Conservation (phyloP, 2,113 vertebrate genomes). For the Pitta sordida region DNA sequence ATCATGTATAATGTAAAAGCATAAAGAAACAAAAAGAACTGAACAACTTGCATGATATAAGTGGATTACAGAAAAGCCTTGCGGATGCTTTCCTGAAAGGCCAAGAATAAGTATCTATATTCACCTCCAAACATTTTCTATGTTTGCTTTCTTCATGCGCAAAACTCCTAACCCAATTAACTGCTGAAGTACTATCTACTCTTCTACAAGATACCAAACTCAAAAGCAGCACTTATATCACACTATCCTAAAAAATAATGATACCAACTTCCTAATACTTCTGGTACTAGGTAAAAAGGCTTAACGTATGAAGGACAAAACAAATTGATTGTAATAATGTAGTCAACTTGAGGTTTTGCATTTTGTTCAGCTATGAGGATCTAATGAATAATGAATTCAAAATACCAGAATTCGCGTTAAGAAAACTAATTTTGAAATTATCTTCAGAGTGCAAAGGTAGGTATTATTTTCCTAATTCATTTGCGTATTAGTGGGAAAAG, state of each 20-base stretch:
- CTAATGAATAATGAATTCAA: not conserved
- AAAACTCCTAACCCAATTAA: not conserved
- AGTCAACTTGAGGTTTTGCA: not conserved
- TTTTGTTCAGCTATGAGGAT: not conserved
- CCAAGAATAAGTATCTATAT: not conserved
- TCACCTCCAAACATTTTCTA: not conserved
- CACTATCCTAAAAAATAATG: not conserved
- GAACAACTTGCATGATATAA: not conserved
- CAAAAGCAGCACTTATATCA: not conserved
- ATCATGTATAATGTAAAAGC: constrained; percentile 11
- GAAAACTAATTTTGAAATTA: not conserved
- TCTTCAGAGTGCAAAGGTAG: not conserved
- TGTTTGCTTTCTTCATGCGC: not conserved
- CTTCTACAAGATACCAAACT: not conserved
- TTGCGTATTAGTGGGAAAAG: not conserved
- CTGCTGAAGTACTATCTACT: accelerated
- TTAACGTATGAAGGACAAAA: not conserved
- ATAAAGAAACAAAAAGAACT: not conserved
- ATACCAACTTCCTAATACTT: not conserved
- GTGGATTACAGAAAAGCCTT: not conserved
- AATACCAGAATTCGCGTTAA: not conserved
- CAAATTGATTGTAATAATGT: not conserved
- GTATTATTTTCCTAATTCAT: not conserved
- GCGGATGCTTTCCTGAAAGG: not conserved
- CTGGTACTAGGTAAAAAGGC: not conserved